Percentiles rank a stretch among this genome's conserved stretches.
These are phyloP conservation scores for Alviniconcha strummeri DNA, from an alignment of 2,888 invertebrate genomes.

Conservation along the genomic window DNA sequence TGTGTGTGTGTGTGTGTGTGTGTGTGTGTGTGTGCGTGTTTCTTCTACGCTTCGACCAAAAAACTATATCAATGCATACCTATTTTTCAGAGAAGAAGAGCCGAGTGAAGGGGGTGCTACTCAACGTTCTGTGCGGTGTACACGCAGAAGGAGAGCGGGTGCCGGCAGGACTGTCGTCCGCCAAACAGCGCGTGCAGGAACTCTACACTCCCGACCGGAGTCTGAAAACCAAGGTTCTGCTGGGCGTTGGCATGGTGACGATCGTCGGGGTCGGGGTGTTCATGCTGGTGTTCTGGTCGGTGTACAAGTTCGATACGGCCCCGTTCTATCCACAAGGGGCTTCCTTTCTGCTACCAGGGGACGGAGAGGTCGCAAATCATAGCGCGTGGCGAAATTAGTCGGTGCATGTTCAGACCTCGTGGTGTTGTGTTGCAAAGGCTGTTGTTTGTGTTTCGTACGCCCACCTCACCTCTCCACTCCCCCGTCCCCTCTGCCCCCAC, in stretches of 20 bases:
- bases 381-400: too few relatives aligned
- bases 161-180: background rate
- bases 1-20: constrained; percentile 24
- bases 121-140: constrained; percentile 25
- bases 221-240: constrained; percentile 5
- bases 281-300: constrained; percentile 40
- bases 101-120: background rate
- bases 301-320: constrained; percentile 34
- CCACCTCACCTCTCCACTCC: too few relatives aligned
- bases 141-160: background rate
- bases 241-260: constrained; percentile 18
- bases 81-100: background rate
- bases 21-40: constrained; percentile 1
- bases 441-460: too few relatives aligned
- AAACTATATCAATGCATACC: background rate
- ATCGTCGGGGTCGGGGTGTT: constrained; percentile 30
- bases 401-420: too few relatives aligned
- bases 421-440: too few relatives aligned
- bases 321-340: constrained; percentile 24
- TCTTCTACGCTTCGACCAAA: background rate
- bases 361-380: background rate
- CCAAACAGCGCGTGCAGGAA: constrained; percentile 20
- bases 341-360: background rate
- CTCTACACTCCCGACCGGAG: constrained; percentile 14
- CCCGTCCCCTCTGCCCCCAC: too few relatives aligned